phyloP scores from a whole-genome alignment of 1,140 invertebrate genomes.

The Hormaphis cornu region DNA sequence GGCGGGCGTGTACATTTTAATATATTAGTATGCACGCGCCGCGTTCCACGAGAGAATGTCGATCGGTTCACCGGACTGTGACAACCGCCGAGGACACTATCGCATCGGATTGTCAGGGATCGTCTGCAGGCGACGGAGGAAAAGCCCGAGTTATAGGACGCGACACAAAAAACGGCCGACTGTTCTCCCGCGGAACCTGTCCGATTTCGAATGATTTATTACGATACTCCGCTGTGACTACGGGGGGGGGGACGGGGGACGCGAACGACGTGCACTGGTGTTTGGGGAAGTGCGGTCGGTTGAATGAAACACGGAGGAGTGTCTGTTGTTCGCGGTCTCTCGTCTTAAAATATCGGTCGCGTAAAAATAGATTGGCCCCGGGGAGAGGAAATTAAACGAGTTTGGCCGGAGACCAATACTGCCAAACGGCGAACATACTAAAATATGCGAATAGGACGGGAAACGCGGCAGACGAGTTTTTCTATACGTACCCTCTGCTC shows the following conservation, averaged over 20 bases:
- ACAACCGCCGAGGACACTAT: too few relatives aligned
- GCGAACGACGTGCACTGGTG: not conserved
- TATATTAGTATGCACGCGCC: too few relatives aligned
- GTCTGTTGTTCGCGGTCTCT: slow-evolving; percentile 1
- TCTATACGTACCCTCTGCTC: slow-evolving; percentile 70
- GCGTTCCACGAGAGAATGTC: not conserved
- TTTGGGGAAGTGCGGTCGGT: slow-evolving; percentile 14
- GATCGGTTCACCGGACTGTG: too few relatives aligned
- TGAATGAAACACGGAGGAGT: not conserved
- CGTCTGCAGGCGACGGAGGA: too few relatives aligned
- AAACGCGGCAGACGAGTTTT: not conserved
- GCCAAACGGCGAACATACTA: not conserved
- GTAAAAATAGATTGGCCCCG: slow-evolving; percentile 27
- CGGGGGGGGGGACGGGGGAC: too few relatives aligned
- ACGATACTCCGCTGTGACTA: too few relatives aligned
- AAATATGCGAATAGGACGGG: not conserved
- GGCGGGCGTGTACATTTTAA: slow-evolving; percentile 17
- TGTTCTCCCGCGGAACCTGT: too few relatives aligned
- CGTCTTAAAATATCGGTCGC: slow-evolving; percentile 29
- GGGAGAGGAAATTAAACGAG: slow-evolving; percentile 4
- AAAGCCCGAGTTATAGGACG: too few relatives aligned
- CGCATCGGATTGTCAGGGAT: too few relatives aligned
- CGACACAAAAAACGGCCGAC: too few relatives aligned
- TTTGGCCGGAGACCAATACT: slow-evolving; percentile 7
- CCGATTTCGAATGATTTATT: too few relatives aligned